Evolutionary conservation across 2,113 vertebrate species (phyloP).

Genomic region (Psophia crepitans): DNA sequence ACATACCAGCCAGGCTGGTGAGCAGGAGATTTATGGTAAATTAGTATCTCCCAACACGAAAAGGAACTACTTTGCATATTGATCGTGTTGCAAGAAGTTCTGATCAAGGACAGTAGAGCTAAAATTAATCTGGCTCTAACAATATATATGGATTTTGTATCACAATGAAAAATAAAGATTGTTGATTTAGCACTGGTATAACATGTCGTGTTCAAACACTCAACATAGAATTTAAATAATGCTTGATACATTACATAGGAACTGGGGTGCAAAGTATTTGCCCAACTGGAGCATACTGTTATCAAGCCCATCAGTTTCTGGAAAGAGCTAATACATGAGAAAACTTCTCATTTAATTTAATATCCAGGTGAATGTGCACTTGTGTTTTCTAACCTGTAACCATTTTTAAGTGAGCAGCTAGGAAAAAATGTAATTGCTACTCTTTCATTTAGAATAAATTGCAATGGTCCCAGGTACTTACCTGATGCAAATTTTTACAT

Average conservation of each 20-base stretch:
- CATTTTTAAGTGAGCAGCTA: background rate
- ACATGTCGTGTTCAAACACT: background rate
- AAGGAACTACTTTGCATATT: background rate
- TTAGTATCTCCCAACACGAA: background rate
- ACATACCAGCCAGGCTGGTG: background rate
- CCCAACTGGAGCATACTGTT: background rate
- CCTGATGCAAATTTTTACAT: background rate
- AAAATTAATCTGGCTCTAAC: background rate
- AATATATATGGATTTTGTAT: background rate
- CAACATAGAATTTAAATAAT: background rate
- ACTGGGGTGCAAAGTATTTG: background rate
- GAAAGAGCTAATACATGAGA: background rate
- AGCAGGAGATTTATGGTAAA: background rate
- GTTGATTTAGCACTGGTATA: background rate
- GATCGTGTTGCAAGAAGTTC: background rate
- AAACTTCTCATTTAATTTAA: background rate
- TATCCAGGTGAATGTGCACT: background rate
- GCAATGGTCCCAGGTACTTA: background rate
- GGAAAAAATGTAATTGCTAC: background rate
- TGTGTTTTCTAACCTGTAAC: background rate
- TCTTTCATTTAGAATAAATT: background rate
- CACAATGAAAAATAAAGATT: background rate
- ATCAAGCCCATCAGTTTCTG: background rate
- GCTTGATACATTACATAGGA: background rate
- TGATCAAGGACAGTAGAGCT: background rate